Percentiles rank a stretch among this genome's conserved stretches.
Evolutionary conservation across 2,113 vertebrate genomes (phyloP).

Genomic region (Leptobrachium ailaonicum): DNA sequence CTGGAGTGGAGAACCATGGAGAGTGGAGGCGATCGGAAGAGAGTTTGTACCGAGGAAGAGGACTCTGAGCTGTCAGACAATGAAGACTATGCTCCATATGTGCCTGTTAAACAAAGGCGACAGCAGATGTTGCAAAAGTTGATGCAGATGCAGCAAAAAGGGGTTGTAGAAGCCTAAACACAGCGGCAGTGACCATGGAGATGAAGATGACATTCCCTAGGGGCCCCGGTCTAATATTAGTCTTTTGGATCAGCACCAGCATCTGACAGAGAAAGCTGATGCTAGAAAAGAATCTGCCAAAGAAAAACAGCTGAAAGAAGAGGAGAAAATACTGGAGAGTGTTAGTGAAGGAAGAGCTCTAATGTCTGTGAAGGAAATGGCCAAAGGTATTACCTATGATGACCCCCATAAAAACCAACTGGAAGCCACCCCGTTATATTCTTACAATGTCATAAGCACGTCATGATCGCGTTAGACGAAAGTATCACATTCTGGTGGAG

Average conservation of each 20-base stretch:
- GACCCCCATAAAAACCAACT: slow-evolving; percentile 96
- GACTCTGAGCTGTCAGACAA: slow-evolving; percentile 63
- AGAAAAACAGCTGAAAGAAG: slow-evolving; percentile 96
- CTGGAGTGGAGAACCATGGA: too few species aligned
- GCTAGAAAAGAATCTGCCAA: slow-evolving; percentile 97
- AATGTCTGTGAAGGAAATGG: slow-evolving; percentile 99
- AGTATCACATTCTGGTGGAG: slow-evolving; percentile 96
- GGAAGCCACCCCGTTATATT: slow-evolving; percentile 88
- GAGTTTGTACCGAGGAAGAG: slow-evolving; percentile 61
- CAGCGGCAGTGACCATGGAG: slow-evolving; percentile 83
- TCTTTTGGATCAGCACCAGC: slow-evolving; percentile 96
- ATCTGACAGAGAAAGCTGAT: slow-evolving; percentile 96
- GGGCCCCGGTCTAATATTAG: slow-evolving; percentile 95
- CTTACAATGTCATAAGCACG: slow-evolving; percentile 86
- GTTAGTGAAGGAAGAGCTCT: slow-evolving; percentile 95
- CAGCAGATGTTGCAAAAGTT: slow-evolving; percentile 92
- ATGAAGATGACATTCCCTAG: slow-evolving; percentile 91
- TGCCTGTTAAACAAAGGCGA: slow-evolving; percentile 89
- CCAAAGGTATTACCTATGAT: slow-evolving; percentile 96
- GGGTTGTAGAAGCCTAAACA: slow-evolving; percentile 83
- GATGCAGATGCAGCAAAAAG: slow-evolving; percentile 87
- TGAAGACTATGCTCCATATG: slow-evolving; percentile 83
- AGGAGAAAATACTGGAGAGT: slow-evolving; percentile 96
- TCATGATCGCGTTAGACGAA: slow-evolving; percentile 88
- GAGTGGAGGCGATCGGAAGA: too few species aligned